phyloP scores from a whole-genome alignment of 64 coral and sea anemone species.

The Montipora foliosa region DNA sequence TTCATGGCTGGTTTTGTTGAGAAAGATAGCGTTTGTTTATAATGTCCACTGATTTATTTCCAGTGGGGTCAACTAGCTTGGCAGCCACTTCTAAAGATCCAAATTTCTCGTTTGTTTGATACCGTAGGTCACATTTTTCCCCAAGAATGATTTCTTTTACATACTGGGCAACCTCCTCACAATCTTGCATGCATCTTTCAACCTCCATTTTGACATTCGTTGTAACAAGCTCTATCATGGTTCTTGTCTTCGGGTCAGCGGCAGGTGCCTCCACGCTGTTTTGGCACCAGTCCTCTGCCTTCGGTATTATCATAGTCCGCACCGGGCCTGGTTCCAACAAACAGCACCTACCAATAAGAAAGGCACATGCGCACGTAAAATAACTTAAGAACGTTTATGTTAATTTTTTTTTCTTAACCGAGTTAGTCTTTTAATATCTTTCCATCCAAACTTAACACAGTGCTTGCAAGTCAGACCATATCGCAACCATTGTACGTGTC shows the following conservation, averaged over 20 bases:
- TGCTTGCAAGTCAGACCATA: too few relatives aligned
- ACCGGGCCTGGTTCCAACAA: slow-evolving; percentile 79
- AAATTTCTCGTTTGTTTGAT: slow-evolving; percentile 71
- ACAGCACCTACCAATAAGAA: slow-evolving; percentile 33
- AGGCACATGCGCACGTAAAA: not conserved
- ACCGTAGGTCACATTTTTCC: slow-evolving; percentile 47
- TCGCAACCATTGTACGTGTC: too few relatives aligned
- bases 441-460: too few relatives aligned
- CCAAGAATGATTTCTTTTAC: slow-evolving; percentile 65
- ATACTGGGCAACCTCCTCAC: slow-evolving; percentile 52
- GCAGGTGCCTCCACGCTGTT: slow-evolving; percentile 28
- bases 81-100: slow-evolving; percentile 52
- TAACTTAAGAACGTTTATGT: not conserved
- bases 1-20: not conserved
- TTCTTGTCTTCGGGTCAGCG: slow-evolving; percentile 64
- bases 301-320: slow-evolving; percentile 14
- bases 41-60: slow-evolving; percentile 38
- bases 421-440: too few relatives aligned
- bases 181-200: slow-evolving; percentile 30
- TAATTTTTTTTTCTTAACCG: too few relatives aligned
- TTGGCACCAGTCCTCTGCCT: slow-evolving; percentile 22
- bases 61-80: slow-evolving; percentile 74
- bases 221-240: slow-evolving; percentile 24
- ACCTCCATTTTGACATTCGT: slow-evolving; percentile 13
- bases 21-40: not conserved